phyloP scores from a whole-genome alignment of 1,140 invertebrate genomes.

The Platyscapa corneri region DNA sequence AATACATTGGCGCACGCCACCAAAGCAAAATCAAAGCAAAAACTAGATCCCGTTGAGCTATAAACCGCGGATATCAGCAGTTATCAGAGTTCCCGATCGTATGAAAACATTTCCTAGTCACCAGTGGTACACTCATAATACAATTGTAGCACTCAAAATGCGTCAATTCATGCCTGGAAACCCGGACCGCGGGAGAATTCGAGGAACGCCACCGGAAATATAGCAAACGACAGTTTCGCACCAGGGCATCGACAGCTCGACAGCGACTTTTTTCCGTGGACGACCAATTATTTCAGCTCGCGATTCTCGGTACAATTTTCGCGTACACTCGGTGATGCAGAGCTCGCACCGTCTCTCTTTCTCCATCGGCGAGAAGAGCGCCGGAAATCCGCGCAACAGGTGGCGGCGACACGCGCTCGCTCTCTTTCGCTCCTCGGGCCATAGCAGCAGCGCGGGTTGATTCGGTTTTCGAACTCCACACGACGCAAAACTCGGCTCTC shows the following conservation, averaged over 20 bases:
- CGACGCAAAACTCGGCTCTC: neutral
- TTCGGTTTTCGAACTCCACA: slow-evolving; percentile 15
- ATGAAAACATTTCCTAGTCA: neutral
- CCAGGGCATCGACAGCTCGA: too few species aligned
- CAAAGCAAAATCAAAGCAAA: neutral
- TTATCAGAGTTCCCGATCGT: neutral
- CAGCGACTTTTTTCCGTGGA: neutral
- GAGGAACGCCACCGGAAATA: neutral
- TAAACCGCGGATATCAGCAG: neutral
- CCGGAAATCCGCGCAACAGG: slow-evolving; percentile 72
- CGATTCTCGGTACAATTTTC: neutral
- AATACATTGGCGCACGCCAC: too few species aligned
- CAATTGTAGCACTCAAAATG: neutral
- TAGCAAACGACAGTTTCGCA: too few species aligned
- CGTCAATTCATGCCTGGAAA: neutral
- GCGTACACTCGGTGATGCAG: too few species aligned
- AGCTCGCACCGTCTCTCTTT: neutral
- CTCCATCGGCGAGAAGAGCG: slow-evolving; percentile 56
- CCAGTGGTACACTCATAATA: neutral
- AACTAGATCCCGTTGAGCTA: neutral
- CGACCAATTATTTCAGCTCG: too few species aligned
- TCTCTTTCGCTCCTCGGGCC: neutral
- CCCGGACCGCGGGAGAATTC: neutral
- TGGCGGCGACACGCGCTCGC: slow-evolving; percentile 55
- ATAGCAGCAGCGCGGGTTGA: too few species aligned